These are phyloP conservation scores for Lithobates pipiens DNA, from an alignment of 2,797 vertebrate genomes.

Conservation along the genomic window DNA sequence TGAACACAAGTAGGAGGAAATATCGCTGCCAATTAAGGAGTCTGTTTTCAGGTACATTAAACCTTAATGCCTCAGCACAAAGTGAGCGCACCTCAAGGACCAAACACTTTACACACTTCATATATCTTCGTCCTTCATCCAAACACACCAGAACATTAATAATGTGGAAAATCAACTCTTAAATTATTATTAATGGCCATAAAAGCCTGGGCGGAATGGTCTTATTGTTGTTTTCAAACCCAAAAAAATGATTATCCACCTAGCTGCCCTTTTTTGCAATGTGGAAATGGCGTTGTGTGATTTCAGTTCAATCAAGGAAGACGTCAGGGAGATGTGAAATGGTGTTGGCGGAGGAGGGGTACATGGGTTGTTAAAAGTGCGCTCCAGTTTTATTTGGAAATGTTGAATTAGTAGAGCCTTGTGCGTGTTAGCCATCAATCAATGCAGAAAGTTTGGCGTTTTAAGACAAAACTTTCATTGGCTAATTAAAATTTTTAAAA, in stretches of 20 bases:
- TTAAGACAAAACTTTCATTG: too few relatives aligned
- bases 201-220: not conserved
- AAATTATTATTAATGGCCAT: constrained; percentile 13
- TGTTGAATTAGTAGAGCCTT: too few relatives aligned
- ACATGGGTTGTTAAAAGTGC: too few relatives aligned
- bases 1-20: constrained; percentile 13
- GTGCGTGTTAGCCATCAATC: too few relatives aligned
- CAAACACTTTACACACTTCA: constrained; percentile 35
- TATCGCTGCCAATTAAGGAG: constrained; percentile 11
- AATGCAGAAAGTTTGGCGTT: too few relatives aligned
- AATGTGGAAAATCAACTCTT: constrained; percentile 23
- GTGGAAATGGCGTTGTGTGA: too few relatives aligned
- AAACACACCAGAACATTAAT: constrained; percentile 19
- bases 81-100: constrained; percentile 7
- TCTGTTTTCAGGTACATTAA: constrained; percentile 47
- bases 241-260: not conserved
- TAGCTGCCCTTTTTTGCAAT: not conserved
- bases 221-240: not conserved
- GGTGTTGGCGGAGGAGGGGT: too few relatives aligned
- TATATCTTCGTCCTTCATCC: constrained; percentile 22
- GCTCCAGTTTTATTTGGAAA: too few relatives aligned
- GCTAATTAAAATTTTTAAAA: too few relatives aligned
- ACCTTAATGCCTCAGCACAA: constrained; percentile 21
- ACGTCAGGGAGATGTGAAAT: too few relatives aligned
- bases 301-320: too few relatives aligned